Conservation (phyloP, 2,113 vertebrate genomes). For the Poeciliopsis retropinna region DNA sequence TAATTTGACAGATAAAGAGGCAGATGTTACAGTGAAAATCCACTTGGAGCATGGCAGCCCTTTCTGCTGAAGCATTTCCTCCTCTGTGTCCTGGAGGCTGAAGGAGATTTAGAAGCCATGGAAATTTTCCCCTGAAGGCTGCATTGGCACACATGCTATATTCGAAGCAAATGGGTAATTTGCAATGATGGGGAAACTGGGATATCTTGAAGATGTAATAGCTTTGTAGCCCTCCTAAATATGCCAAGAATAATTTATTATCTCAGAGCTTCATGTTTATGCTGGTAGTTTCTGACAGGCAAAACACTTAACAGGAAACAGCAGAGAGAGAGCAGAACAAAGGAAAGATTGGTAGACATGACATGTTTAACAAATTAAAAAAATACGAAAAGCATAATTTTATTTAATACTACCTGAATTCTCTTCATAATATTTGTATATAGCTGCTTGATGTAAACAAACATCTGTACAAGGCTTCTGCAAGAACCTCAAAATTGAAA, state of each 20-base stretch:
- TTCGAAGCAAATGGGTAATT: conserved; percentile 31
- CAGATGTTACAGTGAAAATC: conserved; percentile 48
- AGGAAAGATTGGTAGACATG: background rate
- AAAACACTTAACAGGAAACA: conserved; percentile 4
- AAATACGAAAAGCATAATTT: background rate
- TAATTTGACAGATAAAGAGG: conserved; percentile 42
- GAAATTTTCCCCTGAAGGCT: conserved; percentile 46
- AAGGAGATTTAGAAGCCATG: conserved; percentile 41
- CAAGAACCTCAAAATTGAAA: background rate
- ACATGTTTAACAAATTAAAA: background rate
- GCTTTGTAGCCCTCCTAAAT: conserved; percentile 10
- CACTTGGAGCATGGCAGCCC: conserved; percentile 15
- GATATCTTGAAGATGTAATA: conserved; percentile 24
- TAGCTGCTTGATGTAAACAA: no score
- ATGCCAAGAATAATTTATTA: conserved; percentile 9
- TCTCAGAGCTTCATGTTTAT: conserved; percentile 13
- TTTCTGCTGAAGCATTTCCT: conserved; percentile 27
- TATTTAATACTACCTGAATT: background rate
- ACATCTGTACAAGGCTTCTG: background rate
- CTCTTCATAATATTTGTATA: background rate
- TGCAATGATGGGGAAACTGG: conserved; percentile 29
- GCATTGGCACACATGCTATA: conserved; percentile 24
- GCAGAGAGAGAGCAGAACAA: background rate
- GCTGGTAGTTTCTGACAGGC: background rate
- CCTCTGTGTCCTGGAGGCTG: conserved; percentile 38